Conservation (phyloP, 1,140 invertebrate species). For the Contarinia nasturtii region DNA sequence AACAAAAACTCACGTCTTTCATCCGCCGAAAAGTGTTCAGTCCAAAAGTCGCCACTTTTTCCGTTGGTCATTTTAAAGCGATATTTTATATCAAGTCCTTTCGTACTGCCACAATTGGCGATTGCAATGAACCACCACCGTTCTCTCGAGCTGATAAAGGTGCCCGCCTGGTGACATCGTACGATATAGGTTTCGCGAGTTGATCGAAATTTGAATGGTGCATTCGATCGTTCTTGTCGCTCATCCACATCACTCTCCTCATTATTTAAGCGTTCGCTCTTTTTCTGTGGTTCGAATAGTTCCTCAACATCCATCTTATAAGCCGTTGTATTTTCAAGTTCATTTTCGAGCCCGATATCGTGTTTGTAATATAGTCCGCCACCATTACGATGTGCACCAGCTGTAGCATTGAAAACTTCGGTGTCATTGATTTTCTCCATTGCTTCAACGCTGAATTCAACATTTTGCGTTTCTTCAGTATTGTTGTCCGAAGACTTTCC, state of each 20-base stretch:
- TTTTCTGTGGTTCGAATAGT: neutral
- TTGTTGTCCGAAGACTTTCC: neutral
- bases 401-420: neutral
- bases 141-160: conserved; percentile 44
- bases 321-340: conserved; percentile 1
- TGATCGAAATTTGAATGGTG: neutral
- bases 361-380: neutral
- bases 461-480: neutral
- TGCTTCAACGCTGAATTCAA: neutral
- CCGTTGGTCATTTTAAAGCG: conserved; percentile 67
- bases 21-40: conserved; percentile 77
- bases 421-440: neutral
- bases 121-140: conserved; percentile 39
- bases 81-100: conserved; percentile 50
- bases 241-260: too few species aligned
- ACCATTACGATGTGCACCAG: neutral
- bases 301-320: conserved; percentile 2
- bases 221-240: too few species aligned
- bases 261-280: neutral
- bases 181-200: conserved; percentile 15
- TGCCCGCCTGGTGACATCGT: conserved; percentile 34
- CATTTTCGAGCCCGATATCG: conserved; percentile 1
- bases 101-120: conserved; percentile 5
- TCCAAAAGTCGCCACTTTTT: conserved; percentile 50
- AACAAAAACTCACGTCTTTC: conserved; percentile 59